These are phyloP conservation scores for Pandemis heparana DNA, from an alignment of 2,888 invertebrate genomes.

Conservation along the genomic window DNA sequence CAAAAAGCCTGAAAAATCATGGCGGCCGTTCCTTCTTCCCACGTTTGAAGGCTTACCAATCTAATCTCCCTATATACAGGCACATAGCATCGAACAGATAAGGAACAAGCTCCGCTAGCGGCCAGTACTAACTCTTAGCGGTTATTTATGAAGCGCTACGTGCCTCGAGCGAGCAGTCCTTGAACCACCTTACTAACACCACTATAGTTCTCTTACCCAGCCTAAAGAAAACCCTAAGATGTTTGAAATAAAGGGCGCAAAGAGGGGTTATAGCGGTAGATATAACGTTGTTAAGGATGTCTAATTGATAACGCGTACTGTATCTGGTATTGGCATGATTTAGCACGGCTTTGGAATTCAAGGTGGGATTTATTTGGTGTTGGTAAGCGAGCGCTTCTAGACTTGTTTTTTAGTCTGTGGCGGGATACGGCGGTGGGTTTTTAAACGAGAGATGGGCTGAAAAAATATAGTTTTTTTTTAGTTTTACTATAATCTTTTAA, in stretches of 20 bases:
- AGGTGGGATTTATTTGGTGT: constrained; percentile 67
- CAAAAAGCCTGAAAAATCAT: background rate
- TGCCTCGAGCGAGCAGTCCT: constrained; percentile 72
- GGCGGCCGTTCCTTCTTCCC: background rate
- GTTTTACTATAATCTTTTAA: too few species aligned
- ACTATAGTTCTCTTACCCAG: constrained; percentile 45
- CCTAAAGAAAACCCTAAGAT: constrained; percentile 51
- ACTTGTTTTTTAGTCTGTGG: constrained; percentile 31
- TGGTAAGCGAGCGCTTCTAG: constrained; percentile 47
- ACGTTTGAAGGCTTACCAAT: constrained; percentile 47
- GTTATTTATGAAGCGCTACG: constrained; percentile 81
- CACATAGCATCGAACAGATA: constrained; percentile 69
- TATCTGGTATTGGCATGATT: constrained; percentile 79
- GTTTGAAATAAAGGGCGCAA: constrained; percentile 40
- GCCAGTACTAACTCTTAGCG: constrained; percentile 72
- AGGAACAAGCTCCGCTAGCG: constrained; percentile 72
- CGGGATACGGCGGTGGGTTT: background rate
- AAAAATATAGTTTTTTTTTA: background rate
- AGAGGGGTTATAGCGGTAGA: constrained; percentile 33
- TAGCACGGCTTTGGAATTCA: constrained; percentile 71
- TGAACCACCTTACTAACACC: constrained; percentile 53
- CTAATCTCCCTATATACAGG: constrained; percentile 62
- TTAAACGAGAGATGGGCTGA: background rate
- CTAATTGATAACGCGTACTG: constrained; percentile 78
- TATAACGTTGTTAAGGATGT: constrained; percentile 59